These are phyloP conservation scores for Drosophila incognita DNA, from an alignment of 2,888 invertebrate species.

Conservation along the genomic window DNA sequence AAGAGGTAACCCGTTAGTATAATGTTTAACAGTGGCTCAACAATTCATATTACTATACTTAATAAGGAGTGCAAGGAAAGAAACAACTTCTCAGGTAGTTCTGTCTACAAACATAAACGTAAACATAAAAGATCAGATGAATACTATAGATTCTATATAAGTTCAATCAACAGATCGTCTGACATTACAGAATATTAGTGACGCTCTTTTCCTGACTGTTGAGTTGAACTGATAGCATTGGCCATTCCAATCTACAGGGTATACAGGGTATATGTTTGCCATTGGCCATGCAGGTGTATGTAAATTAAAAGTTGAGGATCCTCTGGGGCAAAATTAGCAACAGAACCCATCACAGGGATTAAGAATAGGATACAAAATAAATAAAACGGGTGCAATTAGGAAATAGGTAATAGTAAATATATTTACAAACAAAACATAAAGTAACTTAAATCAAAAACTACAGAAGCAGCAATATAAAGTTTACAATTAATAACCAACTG, in stretches of 20 bases:
- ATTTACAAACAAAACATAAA: slow-evolving; percentile 52
- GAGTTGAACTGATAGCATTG: not conserved
- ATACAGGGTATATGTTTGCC: not conserved
- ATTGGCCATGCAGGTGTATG: not conserved
- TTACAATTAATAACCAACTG: slow-evolving; percentile 15
- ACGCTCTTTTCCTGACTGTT: not conserved
- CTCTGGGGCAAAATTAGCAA: not conserved
- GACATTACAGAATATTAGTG: not conserved
- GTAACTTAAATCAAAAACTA: slow-evolving; percentile 45
- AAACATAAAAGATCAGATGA: not conserved
- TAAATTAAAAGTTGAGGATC: not conserved
- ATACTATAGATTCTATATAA: not conserved
- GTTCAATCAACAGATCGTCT: not conserved
- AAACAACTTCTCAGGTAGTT: not conserved
- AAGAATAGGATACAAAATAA: slow-evolving; percentile 21
- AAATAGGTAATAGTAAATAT: slow-evolving; percentile 43
- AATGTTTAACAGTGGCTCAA: slow-evolving; percentile 3
- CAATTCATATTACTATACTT: not conserved
- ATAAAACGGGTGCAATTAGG: slow-evolving; percentile 53
- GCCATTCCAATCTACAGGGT: not conserved
- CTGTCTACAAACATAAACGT: not conserved
- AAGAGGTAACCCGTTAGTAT: slow-evolving; percentile 55
- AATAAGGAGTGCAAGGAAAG: not conserved
- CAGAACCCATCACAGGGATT: slow-evolving; percentile 30
- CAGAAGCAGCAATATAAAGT: slow-evolving; percentile 30